A percentile compares a stretch with the other conserved stretches of the same genome.
These are phyloP conservation scores for Stenurella melanura DNA, from an alignment of 2,888 invertebrate genomes.

Conservation along the genomic window DNA sequence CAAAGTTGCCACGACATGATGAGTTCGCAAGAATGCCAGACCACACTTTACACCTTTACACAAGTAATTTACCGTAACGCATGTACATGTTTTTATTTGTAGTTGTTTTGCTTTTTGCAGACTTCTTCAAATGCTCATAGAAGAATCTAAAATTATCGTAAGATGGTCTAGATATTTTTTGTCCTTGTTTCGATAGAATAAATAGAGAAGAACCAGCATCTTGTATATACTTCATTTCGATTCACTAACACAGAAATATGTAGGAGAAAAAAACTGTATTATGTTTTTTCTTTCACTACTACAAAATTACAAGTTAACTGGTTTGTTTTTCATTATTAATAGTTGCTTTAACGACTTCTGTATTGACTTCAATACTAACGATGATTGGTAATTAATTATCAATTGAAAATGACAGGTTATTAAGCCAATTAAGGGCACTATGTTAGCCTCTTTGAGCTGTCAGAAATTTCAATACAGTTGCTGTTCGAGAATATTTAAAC, in stretches of 20 bases:
- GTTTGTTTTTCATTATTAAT: neutral
- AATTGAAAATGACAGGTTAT: too few species aligned
- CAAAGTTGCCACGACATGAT: neutral
- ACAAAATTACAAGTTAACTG: neutral
- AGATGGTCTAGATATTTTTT: neutral
- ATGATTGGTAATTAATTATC: too few species aligned
- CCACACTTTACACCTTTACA: neutral
- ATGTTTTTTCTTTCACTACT: neutral
- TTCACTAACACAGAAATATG: neutral
- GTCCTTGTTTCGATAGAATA: neutral
- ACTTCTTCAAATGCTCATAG: neutral
- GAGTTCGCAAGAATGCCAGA: constrained; percentile 3
- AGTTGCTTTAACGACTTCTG: neutral
- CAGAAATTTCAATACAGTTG: too few species aligned
- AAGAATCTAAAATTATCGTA: neutral
- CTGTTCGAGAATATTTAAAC: too few species aligned
- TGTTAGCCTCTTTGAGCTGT: too few species aligned
- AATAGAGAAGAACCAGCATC: neutral
- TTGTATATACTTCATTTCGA: neutral
- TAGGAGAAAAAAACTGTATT: neutral
- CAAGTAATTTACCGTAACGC: constrained; percentile 3
- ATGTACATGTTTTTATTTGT: neutral
- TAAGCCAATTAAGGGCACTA: too few species aligned
- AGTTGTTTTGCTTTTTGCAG: constrained; percentile 2
- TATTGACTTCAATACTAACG: too few species aligned